phyloP scores from a whole-genome alignment of 2,113 vertebrate genomes.

The Trematocara marginatum region DNA sequence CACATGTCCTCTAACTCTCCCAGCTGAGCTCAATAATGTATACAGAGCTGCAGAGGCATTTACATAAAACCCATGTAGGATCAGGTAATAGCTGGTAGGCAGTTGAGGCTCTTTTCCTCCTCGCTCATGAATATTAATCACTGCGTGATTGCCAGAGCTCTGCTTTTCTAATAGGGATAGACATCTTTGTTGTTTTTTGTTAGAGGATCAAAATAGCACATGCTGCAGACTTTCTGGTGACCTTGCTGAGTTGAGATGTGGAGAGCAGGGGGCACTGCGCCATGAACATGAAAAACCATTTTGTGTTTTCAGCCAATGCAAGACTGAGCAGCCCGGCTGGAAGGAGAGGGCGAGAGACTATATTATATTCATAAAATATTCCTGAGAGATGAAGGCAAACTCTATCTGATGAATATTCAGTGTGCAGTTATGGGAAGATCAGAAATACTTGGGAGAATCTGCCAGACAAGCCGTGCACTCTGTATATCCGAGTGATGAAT shows the following conservation, averaged over 20 bases:
- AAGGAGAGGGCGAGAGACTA: background rate
- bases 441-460: background rate
- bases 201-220: slow-evolving; percentile 33
- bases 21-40: slow-evolving; percentile 52
- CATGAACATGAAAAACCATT: background rate
- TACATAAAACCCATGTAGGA: slow-evolving; percentile 48
- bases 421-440: slow-evolving; percentile 8
- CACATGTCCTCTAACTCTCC: slow-evolving; percentile 28
- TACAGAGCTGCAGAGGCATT: slow-evolving; percentile 35
- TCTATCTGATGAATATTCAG: slow-evolving; percentile 37
- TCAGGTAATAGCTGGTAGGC: slow-evolving; percentile 42
- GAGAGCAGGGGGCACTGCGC: slow-evolving; percentile 8
- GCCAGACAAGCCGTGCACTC: background rate
- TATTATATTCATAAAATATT: slow-evolving; percentile 11
- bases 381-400: slow-evolving; percentile 6
- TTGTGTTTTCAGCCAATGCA: background rate
- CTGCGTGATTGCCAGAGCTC: slow-evolving; percentile 19
- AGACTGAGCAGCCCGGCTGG: background rate
- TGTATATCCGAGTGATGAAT: background rate
- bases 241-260: slow-evolving; percentile 40
- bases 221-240: slow-evolving; percentile 14
- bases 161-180: slow-evolving; percentile 12
- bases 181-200: background rate
- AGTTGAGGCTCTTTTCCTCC: background rate
- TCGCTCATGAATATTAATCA: slow-evolving; percentile 57